Evolutionary conservation across 2,113 vertebrate genomes (phyloP).

Genomic region (Nycticebus coucang): DNA sequence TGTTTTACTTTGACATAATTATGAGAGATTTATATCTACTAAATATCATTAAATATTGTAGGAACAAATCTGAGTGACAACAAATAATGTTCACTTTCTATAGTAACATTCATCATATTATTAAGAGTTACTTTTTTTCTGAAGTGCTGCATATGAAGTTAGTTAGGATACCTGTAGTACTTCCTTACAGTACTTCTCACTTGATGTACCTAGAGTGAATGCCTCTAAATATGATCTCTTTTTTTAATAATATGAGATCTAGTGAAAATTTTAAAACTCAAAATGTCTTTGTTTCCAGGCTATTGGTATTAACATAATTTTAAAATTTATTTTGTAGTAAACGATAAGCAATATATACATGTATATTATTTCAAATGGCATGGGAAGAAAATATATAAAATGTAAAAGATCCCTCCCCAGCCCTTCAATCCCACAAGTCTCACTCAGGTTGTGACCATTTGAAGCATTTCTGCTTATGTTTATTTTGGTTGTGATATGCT

Average conservation of each 20-base stretch:
- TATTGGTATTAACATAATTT: neutral
- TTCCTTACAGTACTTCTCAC: neutral
- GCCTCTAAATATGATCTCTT: neutral
- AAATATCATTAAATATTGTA: neutral
- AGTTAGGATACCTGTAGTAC: neutral
- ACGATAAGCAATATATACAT: neutral
- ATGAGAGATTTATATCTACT: neutral
- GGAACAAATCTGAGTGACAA: neutral
- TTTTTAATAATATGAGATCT: neutral
- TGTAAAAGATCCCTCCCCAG: neutral
- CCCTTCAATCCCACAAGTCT: neutral
- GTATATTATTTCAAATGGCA: constrained; percentile 35
- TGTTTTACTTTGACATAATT: constrained; percentile 29
- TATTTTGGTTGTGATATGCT: neutral
- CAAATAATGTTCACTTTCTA: neutral
- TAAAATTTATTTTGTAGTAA: constrained; percentile 29
- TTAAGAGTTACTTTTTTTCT: neutral
- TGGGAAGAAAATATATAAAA: neutral
- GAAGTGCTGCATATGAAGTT: neutral
- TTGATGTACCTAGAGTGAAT: neutral
- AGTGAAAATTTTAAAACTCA: neutral
- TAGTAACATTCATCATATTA: neutral
- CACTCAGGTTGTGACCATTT: neutral
- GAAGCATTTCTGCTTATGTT: constrained; percentile 34
- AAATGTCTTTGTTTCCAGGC: neutral